phyloP scores from a whole-genome alignment of 2,113 vertebrate species.

The Crotalus tigris region DNA sequence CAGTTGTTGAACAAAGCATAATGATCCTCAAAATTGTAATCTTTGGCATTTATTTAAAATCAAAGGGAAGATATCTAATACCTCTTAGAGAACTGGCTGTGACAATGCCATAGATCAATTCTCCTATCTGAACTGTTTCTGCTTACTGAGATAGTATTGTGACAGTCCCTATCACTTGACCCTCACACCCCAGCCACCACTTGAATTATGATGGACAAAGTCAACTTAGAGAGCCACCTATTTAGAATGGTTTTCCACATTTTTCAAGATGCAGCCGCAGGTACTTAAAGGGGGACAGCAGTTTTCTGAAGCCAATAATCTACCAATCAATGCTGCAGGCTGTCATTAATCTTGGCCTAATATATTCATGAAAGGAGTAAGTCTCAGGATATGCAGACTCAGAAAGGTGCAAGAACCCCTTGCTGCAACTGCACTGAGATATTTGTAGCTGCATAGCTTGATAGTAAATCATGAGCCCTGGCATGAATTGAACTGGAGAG shows the following conservation, averaged over 20 bases:
- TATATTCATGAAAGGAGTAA: not conserved
- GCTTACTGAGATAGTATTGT: slow-evolving; percentile 26
- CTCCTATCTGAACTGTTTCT: slow-evolving; percentile 15
- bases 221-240: slow-evolving; percentile 1
- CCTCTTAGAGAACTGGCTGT: slow-evolving; percentile 13
- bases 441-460: not conserved
- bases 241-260: not conserved
- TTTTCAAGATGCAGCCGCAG: slow-evolving; percentile 20
- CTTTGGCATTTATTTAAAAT: slow-evolving; percentile 18
- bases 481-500: not conserved
- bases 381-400: not conserved
- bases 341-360: slow-evolving; percentile 15
- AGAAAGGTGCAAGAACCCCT: not conserved
- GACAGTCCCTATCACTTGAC: slow-evolving; percentile 6
- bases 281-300: not conserved
- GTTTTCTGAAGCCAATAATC: slow-evolving; percentile 28
- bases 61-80: slow-evolving; percentile 9
- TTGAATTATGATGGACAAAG: slow-evolving; percentile 9
- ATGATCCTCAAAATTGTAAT: slow-evolving; percentile 19
- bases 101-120: slow-evolving; percentile 30
- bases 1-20: not conserved
- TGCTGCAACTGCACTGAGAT: not conserved
- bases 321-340: slow-evolving; percentile 44
- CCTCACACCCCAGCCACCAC: not conserved
- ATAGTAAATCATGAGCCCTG: not conserved